Percentiles rank a stretch among this genome's conserved stretches.
phyloP scores from a whole-genome alignment of 1,140 invertebrate genomes.

The Stegodyphus dumicola region DNA sequence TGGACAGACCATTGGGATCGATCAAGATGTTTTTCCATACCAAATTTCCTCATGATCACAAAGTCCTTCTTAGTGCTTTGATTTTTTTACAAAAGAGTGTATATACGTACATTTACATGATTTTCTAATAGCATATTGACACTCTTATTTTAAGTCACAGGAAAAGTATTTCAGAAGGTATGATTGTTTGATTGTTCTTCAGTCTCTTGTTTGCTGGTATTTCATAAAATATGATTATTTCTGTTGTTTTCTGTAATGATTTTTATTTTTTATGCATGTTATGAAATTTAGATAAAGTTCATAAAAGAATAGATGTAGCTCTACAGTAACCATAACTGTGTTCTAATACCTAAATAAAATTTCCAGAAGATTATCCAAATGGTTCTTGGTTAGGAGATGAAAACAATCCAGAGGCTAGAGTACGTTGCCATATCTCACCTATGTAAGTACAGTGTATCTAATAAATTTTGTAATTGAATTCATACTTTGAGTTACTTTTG shows the following conservation, averaged over 20 bases:
- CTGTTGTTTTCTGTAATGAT: not conserved
- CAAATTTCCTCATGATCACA: no score
- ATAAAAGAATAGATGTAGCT: not conserved
- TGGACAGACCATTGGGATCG: no score
- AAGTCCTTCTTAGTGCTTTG: no score
- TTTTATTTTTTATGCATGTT: not conserved
- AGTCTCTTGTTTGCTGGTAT: not conserved
- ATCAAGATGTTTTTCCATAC: no score
- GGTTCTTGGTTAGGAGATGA: slow-evolving; percentile 74
- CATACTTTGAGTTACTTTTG: not conserved
- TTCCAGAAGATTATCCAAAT: slow-evolving; percentile 71
- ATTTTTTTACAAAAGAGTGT: no score
- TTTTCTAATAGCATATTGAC: no score
- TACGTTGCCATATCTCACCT: slow-evolving; percentile 71
- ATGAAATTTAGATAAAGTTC: not conserved
- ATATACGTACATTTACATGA: no score
- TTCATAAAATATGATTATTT: not conserved
- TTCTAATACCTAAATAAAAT: not conserved
- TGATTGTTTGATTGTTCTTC: not conserved
- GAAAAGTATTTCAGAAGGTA: not conserved
- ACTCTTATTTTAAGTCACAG: no score
- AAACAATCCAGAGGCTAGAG: slow-evolving; percentile 71
- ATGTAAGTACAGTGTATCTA: slow-evolving; percentile 65
- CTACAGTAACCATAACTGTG: not conserved
- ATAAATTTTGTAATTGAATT: no score